Percentiles rank a stretch among this genome's conserved stretches.
phyloP scores from a whole-genome alignment of 2,797 vertebrate genomes.

The Enteromius viviparus region DNA sequence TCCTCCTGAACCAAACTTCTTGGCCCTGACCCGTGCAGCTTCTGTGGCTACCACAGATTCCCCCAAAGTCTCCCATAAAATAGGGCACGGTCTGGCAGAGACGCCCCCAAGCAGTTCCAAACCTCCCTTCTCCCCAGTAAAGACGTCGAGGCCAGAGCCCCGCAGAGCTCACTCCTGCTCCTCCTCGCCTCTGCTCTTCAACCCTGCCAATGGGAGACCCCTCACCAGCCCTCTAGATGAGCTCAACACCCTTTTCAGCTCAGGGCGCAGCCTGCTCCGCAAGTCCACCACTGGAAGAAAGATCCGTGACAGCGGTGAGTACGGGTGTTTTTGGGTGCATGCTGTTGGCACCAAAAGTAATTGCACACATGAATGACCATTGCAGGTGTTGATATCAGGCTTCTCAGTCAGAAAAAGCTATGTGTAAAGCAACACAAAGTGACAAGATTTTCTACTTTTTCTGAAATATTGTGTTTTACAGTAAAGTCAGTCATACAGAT shows the following conservation, averaged over 20 bases:
- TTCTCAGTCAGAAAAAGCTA: neutral
- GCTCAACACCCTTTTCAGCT: conserved; percentile 92
- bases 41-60: conserved; percentile 68
- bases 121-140: conserved; percentile 85
- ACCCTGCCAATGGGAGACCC: conserved; percentile 84
- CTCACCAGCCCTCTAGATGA: conserved; percentile 94
- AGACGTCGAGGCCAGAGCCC: conserved; percentile 82
- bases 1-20: conserved; percentile 81
- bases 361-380: neutral
- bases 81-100: conserved; percentile 69
- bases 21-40: conserved; percentile 71
- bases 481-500: neutral
- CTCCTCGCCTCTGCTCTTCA: conserved; percentile 84
- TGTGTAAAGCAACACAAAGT: neutral
- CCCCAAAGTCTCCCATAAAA: conserved; percentile 71
- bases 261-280: conserved; percentile 88
- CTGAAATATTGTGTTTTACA: neutral
- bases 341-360: neutral
- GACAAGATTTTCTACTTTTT: neutral
- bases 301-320: conserved; percentile 88
- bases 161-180: conserved; percentile 83
- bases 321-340: conserved; percentile 30
- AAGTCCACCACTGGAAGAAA: conserved; percentile 90
- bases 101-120: conserved; percentile 75
- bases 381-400: neutral